Conservation (phyloP, 1,140 invertebrate genomes). For the Nebria ingens region DNA sequence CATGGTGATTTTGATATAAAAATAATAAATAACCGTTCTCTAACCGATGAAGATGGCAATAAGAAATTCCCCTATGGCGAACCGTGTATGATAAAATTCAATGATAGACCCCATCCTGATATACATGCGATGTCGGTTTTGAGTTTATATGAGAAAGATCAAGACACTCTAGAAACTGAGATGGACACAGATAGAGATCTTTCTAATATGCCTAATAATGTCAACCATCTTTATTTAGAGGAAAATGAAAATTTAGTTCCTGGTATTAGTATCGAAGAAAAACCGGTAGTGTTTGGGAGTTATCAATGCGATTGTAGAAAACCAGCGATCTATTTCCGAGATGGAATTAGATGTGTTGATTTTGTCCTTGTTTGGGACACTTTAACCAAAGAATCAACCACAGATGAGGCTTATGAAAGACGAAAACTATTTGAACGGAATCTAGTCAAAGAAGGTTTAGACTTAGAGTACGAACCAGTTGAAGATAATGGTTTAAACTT, state of each 20-base stretch:
- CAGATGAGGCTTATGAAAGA: conserved; percentile 34
- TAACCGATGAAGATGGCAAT: conserved; percentile 2
- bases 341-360: conserved; percentile 59
- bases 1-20: background rate
- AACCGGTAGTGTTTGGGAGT: conserved; percentile 12
- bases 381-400: conserved; percentile 36
- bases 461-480: conserved; percentile 51
- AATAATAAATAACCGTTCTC: background rate
- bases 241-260: conserved; percentile 3
- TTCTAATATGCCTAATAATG: background rate
- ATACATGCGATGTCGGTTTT: conserved; percentile 28
- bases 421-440: conserved; percentile 54
- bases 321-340: conserved; percentile 52
- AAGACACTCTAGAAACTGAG: conserved; percentile 23
- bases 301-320: conserved; percentile 26
- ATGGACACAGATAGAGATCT: conserved; percentile 24
- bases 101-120: conserved; percentile 16
- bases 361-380: conserved; percentile 67
- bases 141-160: conserved; percentile 25
- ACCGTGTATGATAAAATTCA: background rate
- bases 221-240: background rate
- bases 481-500: conserved; percentile 53
- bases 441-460: conserved; percentile 53
- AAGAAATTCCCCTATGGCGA: background rate
- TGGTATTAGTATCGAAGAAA: conserved; percentile 13